Evolutionary conservation across 2,888 invertebrate species (phyloP).

Genomic region (Brachyptera risi): DNA sequence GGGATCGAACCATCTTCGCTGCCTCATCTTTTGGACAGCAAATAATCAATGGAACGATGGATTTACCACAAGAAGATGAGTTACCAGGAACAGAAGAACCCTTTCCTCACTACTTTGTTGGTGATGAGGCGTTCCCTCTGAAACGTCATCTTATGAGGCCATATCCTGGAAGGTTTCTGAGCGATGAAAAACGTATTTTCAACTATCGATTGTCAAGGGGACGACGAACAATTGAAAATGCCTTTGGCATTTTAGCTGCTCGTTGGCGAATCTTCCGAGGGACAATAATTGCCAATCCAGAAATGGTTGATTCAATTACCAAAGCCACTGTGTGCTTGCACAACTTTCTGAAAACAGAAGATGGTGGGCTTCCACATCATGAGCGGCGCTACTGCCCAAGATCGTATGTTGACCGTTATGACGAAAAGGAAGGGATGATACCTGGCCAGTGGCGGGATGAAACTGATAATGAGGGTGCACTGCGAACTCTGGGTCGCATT

Average conservation of each 20-base stretch:
- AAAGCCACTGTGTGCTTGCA: constrained; percentile 23
- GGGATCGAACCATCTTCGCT: too few relatives aligned
- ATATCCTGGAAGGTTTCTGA: too few relatives aligned
- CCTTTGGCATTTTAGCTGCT: constrained; percentile 32
- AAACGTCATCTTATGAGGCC: too few relatives aligned
- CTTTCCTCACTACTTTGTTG: too few relatives aligned
- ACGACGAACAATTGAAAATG: too few relatives aligned
- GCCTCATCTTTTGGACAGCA: too few relatives aligned
- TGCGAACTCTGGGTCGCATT: neutral
- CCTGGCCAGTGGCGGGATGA: constrained; percentile 15
- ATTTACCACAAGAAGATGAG: too few relatives aligned
- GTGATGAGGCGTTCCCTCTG: too few relatives aligned
- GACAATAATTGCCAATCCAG: constrained; percentile 24
- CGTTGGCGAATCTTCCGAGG: constrained; percentile 31
- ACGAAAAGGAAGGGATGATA: neutral
- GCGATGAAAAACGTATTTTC: too few relatives aligned
- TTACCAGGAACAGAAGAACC: too few relatives aligned
- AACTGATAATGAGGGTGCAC: neutral
- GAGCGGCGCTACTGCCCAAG: constrained; percentile 15
- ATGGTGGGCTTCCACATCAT: neutral
- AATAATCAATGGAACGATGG: too few relatives aligned
- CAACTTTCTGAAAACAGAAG: constrained; percentile 20
- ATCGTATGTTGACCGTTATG: constrained; percentile 7
- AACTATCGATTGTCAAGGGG: constrained; percentile 34
- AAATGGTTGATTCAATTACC: constrained; percentile 20